phyloP scores from a whole-genome alignment of 2,888 invertebrate species.

The Barypeithes pellucidus region DNA sequence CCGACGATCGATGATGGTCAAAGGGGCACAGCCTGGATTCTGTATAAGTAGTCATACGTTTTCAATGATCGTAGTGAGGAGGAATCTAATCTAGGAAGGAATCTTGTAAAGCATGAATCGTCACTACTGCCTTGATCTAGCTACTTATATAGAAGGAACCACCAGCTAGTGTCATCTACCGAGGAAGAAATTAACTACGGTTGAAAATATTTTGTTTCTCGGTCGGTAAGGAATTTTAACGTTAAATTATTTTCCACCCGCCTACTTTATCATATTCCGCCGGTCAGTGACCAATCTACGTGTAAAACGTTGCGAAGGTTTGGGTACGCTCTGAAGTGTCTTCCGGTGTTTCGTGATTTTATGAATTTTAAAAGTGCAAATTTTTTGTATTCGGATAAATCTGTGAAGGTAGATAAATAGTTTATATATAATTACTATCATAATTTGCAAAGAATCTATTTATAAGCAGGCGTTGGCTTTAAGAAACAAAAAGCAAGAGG shows the following conservation, averaged over 20 bases:
- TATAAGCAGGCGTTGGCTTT: constrained; percentile 66
- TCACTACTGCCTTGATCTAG: too few relatives aligned
- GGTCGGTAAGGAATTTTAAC: constrained; percentile 29
- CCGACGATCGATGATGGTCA: too few relatives aligned
- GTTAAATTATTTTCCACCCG: constrained; percentile 47
- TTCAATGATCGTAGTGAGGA: too few relatives aligned
- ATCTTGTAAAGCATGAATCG: too few relatives aligned
- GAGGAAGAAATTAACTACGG: background rate
- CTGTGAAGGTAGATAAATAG: constrained; percentile 29
- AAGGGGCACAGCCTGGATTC: too few relatives aligned
- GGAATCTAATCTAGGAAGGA: too few relatives aligned
- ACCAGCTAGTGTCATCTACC: constrained; percentile 2
- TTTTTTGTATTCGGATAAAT: constrained; percentile 22
- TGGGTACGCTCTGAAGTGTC: constrained; percentile 57
- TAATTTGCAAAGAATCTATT: constrained; percentile 49
- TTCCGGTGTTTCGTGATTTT: constrained; percentile 78
- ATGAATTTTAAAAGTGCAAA: constrained; percentile 35
- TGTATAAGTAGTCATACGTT: too few relatives aligned
- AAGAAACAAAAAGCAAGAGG: constrained; percentile 51
- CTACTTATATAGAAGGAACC: too few relatives aligned
- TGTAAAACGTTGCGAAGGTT: constrained; percentile 66
- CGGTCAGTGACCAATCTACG: constrained; percentile 72
- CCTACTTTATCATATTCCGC: constrained; percentile 62
- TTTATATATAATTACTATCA: constrained; percentile 27
- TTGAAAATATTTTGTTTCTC: background rate